phyloP scores from a whole-genome alignment of 2,797 vertebrate species.

The Phrynocephalus forsythii region DNA sequence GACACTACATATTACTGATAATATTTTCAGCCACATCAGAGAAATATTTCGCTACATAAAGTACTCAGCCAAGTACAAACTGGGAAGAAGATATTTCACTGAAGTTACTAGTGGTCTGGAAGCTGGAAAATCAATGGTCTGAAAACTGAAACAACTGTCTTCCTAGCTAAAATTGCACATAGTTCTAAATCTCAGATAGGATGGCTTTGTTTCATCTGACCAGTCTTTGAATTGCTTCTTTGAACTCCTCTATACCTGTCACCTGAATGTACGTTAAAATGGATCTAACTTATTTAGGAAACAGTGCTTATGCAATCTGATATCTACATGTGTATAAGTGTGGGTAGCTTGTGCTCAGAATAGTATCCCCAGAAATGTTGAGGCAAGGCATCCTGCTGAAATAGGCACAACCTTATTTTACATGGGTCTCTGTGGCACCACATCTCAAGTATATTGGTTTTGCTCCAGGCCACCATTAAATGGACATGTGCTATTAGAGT shows the following conservation, averaged over 20 bases:
- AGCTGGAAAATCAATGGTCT: neutral
- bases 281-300: constrained; percentile 1
- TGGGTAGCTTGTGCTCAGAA: neutral
- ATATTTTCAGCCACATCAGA: neutral
- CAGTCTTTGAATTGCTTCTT: neutral
- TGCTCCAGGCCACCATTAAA: too few species aligned
- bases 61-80: too few species aligned
- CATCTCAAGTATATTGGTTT: too few species aligned
- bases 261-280: neutral
- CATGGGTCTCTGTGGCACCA: too few species aligned
- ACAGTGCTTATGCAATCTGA: neutral
- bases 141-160: neutral
- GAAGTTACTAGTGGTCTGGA: too few species aligned
- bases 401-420: too few species aligned
- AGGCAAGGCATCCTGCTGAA: too few species aligned
- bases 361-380: too few species aligned
- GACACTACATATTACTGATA: neutral
- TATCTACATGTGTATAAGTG: neutral
- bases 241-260: neutral
- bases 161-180: neutral
- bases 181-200: neutral
- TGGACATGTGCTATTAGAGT: too few species aligned
- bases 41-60: neutral
- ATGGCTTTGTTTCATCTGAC: neutral
- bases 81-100: neutral